A percentile compares a stretch with the other conserved stretches of the same genome.
phyloP scores from a whole-genome alignment of 2,888 invertebrate genomes.

The Notodonta dromedarius region DNA sequence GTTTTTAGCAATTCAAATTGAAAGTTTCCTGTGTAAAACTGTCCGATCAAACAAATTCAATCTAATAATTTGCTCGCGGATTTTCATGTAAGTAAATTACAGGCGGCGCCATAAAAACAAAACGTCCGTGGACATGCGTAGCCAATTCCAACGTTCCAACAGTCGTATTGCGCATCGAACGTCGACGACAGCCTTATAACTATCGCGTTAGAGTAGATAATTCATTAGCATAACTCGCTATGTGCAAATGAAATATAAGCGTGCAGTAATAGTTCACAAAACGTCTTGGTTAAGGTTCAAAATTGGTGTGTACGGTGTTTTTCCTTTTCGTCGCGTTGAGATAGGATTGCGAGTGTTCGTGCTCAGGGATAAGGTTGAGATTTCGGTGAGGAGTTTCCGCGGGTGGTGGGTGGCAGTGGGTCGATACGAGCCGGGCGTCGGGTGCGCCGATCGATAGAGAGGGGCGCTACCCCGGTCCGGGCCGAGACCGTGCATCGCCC shows the following conservation, averaged over 20 bases:
- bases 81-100: constrained; percentile 42
- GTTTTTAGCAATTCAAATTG: background rate
- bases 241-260: constrained; percentile 46
- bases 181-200: constrained; percentile 61
- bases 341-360: constrained; percentile 49
- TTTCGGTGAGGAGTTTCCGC: constrained; percentile 48
- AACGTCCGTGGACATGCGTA: constrained; percentile 77
- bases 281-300: constrained; percentile 69
- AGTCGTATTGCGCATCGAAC: constrained; percentile 56
- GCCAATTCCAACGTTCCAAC: constrained; percentile 59
- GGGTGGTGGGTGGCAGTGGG: constrained; percentile 66
- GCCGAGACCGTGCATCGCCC: constrained; percentile 51
- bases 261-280: constrained; percentile 65
- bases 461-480: constrained; percentile 51
- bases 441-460: constrained; percentile 74
- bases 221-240: constrained; percentile 57
- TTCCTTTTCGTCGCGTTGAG: constrained; percentile 30
- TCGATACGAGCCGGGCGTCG: constrained; percentile 73
- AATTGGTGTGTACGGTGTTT: constrained; percentile 52
- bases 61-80: constrained; percentile 19
- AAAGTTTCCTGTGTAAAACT: constrained; percentile 4
- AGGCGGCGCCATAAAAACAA: constrained; percentile 58
- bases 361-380: constrained; percentile 64
- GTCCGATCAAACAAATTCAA: constrained; percentile 14
- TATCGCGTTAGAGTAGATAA: constrained; percentile 69